A percentile compares a stretch with the other conserved stretches of the same genome.
Evolutionary conservation across 2,888 invertebrate genomes (phyloP).

Genomic region (Byasa hedistus): DNA sequence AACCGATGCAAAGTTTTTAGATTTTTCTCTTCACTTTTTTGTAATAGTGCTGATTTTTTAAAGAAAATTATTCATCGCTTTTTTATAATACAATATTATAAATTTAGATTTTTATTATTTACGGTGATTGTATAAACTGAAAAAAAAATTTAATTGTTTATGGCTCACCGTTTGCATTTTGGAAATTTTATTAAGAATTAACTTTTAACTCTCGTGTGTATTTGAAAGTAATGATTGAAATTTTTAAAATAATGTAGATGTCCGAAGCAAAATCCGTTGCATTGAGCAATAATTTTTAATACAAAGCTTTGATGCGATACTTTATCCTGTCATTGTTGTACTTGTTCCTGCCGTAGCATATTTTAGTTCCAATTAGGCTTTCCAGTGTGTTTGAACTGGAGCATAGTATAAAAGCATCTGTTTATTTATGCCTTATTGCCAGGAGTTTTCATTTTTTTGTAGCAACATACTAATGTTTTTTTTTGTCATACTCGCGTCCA

Average conservation of each 20-base stretch:
- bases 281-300: background rate
- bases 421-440: background rate
- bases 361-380: background rate
- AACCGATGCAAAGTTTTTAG: background rate
- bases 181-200: no score
- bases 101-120: no score
- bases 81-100: no score
- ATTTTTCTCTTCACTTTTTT: background rate
- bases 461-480: conserved; percentile 23
- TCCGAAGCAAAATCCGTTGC: background rate
- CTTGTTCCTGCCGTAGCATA: background rate
- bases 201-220: no score
- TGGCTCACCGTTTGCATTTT: no score
- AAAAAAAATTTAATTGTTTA: no score
- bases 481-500: conserved; percentile 24
- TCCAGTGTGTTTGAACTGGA: background rate
- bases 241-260: background rate
- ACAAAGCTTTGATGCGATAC: background rate
- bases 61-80: no score
- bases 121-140: no score
- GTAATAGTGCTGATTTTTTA: background rate
- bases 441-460: conserved; percentile 8
- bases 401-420: background rate
- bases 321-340: background rate
- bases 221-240: background rate